Conservation (phyloP, 2,113 vertebrate species). For the Nipponia nippon region DNA sequence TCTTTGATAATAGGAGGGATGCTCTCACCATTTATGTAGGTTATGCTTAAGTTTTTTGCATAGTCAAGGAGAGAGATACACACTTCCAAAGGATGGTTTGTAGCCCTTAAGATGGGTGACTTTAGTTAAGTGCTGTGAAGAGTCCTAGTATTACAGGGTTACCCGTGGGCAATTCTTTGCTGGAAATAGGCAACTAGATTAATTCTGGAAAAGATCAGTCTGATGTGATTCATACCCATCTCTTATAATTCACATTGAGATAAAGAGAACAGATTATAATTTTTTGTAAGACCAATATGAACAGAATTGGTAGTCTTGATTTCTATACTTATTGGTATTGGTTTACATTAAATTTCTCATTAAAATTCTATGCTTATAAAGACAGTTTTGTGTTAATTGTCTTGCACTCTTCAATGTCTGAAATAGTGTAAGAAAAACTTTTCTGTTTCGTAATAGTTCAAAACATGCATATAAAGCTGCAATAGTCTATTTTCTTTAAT, state of each 20-base stretch:
- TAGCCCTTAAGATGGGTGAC: neutral
- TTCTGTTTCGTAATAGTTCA: neutral
- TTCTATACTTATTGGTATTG: neutral
- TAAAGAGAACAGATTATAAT: neutral
- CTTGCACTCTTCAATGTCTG: neutral
- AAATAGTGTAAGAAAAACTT: neutral
- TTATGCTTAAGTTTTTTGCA: neutral
- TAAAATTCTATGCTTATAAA: neutral
- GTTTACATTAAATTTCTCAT: neutral
- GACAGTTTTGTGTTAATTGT: neutral
- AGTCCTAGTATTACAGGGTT: neutral
- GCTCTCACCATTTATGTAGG: neutral
- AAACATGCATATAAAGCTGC: neutral
- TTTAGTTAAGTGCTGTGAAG: neutral
- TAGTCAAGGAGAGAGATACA: neutral
- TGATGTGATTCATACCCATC: neutral
- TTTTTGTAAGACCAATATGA: neutral
- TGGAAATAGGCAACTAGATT: neutral
- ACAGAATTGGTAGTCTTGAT: neutral
- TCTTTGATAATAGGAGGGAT: neutral
- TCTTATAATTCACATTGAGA: neutral
- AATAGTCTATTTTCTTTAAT: neutral
- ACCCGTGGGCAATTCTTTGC: neutral
- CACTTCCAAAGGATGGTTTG: neutral
- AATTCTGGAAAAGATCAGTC: neutral